These are phyloP conservation scores for Aix galericulata DNA, from an alignment of 2,113 vertebrate species.

Conservation along the genomic window DNA sequence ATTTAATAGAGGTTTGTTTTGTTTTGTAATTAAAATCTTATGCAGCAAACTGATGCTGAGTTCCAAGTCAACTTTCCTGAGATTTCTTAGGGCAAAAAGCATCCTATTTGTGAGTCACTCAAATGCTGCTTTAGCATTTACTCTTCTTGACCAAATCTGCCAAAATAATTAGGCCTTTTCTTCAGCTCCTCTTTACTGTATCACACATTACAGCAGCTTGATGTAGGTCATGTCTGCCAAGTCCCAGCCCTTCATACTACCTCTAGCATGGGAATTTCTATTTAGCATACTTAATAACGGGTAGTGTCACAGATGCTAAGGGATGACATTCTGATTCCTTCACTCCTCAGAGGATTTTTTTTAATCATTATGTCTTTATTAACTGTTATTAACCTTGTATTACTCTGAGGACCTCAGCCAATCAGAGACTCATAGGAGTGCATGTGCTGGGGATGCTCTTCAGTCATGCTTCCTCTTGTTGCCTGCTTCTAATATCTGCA, in stretches of 20 bases:
- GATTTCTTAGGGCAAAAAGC: background rate
- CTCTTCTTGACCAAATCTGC: background rate
- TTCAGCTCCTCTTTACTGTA: background rate
- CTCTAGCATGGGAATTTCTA: background rate
- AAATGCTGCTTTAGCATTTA: background rate
- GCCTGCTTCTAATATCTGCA: background rate
- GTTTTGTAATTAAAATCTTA: slow-evolving; percentile 64
- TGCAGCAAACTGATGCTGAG: slow-evolving; percentile 36
- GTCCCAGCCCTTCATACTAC: background rate
- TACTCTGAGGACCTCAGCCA: background rate
- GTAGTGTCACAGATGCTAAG: background rate
- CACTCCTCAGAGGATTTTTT: background rate
- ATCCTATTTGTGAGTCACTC: background rate
- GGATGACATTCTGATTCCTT: background rate
- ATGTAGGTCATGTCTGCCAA: background rate
- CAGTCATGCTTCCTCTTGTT: background rate
- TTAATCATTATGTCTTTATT: background rate
- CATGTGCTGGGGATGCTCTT: background rate
- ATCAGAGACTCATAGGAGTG: background rate
- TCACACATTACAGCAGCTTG: background rate
- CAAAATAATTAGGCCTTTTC: background rate
- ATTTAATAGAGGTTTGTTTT: slow-evolving; percentile 61
- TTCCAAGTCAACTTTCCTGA: slow-evolving; percentile 43
- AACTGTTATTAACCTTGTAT: background rate
- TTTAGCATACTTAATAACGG: background rate